phyloP scores from a whole-genome alignment of 2,113 vertebrate species.

The Oriolus oriolus region DNA sequence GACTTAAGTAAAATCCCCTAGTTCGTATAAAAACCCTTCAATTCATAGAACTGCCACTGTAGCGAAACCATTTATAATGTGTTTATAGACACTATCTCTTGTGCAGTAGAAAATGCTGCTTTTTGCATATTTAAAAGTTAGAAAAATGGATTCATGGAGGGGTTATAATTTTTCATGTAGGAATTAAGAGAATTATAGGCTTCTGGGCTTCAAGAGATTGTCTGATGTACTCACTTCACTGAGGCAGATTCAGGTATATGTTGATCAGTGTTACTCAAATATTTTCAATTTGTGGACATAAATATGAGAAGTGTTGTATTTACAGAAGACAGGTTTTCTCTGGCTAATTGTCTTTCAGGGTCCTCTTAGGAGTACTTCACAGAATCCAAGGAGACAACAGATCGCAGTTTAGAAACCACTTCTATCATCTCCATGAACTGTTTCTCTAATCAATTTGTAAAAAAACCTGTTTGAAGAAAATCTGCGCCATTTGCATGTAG shows the following conservation, averaged over 20 bases:
- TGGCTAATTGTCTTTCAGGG: neutral
- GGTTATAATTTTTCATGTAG: neutral
- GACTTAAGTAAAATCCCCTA: neutral
- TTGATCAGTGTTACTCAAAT: neutral
- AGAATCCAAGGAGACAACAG: neutral
- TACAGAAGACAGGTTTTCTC: neutral
- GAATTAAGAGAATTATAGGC: neutral
- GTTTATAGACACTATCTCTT: neutral
- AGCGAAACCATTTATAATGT: neutral
- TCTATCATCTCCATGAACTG: neutral
- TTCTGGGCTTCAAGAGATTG: neutral
- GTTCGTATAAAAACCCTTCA: fast-evolving
- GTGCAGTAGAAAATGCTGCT: neutral
- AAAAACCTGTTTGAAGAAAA: neutral
- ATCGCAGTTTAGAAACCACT: neutral
- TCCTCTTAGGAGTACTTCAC: neutral
- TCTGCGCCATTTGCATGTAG: neutral
- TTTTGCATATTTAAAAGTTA: neutral
- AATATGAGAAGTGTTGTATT: neutral
- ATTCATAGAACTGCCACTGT: neutral
- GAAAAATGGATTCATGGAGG: neutral
- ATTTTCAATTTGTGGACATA: neutral
- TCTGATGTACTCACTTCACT: neutral
- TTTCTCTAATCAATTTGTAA: neutral
- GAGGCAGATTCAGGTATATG: neutral